Evolutionary conservation across 2,888 invertebrate species (phyloP).

Genomic region (Eupithecia centaureata): DNA sequence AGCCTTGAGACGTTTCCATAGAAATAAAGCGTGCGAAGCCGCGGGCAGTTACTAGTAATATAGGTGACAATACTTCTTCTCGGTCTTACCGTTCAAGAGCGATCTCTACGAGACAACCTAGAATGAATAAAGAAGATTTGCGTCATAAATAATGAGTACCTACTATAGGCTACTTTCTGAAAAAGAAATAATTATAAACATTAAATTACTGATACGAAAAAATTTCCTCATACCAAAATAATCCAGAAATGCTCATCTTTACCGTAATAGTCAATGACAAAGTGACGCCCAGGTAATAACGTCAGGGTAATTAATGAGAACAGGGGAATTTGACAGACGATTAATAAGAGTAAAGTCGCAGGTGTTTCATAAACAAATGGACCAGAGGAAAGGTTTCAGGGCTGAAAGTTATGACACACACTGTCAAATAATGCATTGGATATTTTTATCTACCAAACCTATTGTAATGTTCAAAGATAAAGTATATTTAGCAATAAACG

Average conservation of each 20-base stretch:
- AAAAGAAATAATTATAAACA: no score
- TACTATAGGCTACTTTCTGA: no score
- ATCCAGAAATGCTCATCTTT: slow-evolving; percentile 3
- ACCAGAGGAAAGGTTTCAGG: slow-evolving; percentile 46
- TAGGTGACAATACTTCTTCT: no score
- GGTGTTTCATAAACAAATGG: slow-evolving; percentile 65
- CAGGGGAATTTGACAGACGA: slow-evolving; percentile 61
- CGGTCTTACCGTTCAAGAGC: no score
- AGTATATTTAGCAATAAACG: neutral
- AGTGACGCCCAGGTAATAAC: slow-evolving; percentile 47
- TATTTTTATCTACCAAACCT: neutral
- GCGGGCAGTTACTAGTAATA: no score
- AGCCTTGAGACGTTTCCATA: no score
- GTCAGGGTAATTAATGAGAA: slow-evolving; percentile 61
- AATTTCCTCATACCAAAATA: neutral
- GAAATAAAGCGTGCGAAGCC: no score
- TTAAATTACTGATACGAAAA: no score
- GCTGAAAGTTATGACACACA: neutral
- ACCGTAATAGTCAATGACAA: slow-evolving; percentile 46
- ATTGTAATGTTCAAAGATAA: neutral
- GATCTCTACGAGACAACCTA: no score
- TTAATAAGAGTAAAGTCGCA: slow-evolving; percentile 64
- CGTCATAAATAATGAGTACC: no score
- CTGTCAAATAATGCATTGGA: neutral
- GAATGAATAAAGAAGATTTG: no score